A percentile compares a stretch with the other conserved stretches of the same genome.
These are phyloP conservation scores for Myrmecophaga tridactyla DNA, from an alignment of 2,113 vertebrate species.

Conservation along the genomic window DNA sequence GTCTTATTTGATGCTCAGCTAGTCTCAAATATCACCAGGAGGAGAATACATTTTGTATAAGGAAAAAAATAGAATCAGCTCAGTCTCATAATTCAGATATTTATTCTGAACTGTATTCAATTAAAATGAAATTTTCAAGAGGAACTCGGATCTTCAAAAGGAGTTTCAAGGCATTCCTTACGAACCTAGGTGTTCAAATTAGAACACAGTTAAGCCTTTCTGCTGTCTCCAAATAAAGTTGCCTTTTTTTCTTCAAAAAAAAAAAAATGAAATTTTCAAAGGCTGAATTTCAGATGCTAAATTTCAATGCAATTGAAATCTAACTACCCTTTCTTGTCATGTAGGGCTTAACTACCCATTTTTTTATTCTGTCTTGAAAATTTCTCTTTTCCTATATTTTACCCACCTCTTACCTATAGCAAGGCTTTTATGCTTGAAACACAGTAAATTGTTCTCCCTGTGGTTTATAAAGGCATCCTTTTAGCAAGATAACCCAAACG, in stretches of 20 bases:
- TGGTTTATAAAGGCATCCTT: not conserved
- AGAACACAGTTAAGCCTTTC: no score
- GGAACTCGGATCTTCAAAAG: no score
- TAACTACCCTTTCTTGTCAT: not conserved
- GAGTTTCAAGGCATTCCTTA: no score
- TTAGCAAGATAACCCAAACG: not conserved
- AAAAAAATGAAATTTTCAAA: constrained; percentile 43
- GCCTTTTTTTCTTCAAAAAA: no score
- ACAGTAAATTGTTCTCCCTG: not conserved
- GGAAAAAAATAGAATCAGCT: not conserved
- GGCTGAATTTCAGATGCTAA: not conserved
- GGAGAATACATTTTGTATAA: constrained; percentile 26
- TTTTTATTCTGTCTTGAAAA: not conserved
- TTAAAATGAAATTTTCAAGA: constrained; percentile 43
- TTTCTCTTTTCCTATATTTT: not conserved
- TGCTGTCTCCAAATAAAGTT: no score
- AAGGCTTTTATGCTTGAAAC: constrained; percentile 3
- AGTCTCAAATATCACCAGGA: not conserved
- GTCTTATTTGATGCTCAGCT: not conserved
- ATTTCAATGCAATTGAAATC: constrained; percentile 19
- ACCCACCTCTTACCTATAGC: not conserved
- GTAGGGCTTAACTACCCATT: not conserved
- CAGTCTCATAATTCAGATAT: not conserved
- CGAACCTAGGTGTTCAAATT: no score
- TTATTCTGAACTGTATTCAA: not conserved